Percentiles rank a stretch among this genome's conserved stretches.
Evolutionary conservation across 1,140 invertebrate species (phyloP).

Genomic region (Rhagoletis zephyria): DNA sequence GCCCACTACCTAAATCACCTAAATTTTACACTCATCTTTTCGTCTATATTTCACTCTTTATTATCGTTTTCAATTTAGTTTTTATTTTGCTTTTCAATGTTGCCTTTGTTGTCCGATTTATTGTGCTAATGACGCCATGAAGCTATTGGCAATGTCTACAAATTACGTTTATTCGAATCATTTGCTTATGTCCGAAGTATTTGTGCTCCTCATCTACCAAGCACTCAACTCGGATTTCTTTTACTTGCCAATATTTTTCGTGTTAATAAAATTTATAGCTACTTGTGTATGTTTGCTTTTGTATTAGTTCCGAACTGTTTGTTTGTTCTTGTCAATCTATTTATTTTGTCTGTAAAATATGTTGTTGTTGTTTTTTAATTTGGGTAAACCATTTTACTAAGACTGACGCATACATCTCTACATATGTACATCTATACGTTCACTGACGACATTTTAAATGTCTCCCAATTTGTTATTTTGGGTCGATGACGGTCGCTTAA

Average conservation of each 20-base stretch:
- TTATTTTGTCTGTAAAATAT: neutral
- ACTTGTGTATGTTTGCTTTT: neutral
- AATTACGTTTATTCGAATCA: conserved; percentile 28
- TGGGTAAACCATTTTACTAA: neutral
- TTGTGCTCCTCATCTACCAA: neutral
- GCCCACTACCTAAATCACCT: too few relatives aligned
- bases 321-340: conserved; percentile 12
- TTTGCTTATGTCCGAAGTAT: neutral
- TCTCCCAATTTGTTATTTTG: neutral
- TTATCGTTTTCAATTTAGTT: neutral
- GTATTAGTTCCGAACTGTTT: neutral
- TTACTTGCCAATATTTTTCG: neutral
- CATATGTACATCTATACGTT: too few relatives aligned
- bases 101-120: neutral
- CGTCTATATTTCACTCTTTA: neutral
- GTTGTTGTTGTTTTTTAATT: neutral
- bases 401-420: too few relatives aligned
- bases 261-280: neutral
- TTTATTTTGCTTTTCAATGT: neutral
- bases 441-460: neutral
- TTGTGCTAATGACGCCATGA: conserved; percentile 17
- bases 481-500: neutral
- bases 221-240: neutral
- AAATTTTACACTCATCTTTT: too few relatives aligned
- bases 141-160: conserved; percentile 20